Base-by-base conservation (phyloP, 2,888 invertebrate species). In the Cheilosia scutellata region DNA sequence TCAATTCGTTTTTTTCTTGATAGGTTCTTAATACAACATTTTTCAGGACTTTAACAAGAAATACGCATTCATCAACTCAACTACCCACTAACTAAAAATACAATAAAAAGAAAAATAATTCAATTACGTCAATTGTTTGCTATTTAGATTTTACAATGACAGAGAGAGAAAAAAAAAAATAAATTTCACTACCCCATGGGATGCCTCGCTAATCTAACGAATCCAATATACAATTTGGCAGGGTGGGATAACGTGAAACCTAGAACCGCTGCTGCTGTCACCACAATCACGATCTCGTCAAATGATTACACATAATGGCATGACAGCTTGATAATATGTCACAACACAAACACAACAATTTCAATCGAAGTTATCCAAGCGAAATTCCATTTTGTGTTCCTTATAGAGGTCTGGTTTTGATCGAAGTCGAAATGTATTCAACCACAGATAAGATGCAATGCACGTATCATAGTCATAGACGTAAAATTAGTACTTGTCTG, bases 241-340 rank as follows among this genome's bases (percentile, higher is more conserved):
- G 65, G 51, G 55, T 47, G 66, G 72, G 49, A 78, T 74, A 33
- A 68, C 40, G 44, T 49, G 49, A 74, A 72, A 78, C 58, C n/a
- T 76, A 49, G 66, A 68, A 76, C 57, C 65, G 40, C 25, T 47
- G 29, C 25, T 20, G 20, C 51, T 68, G 75, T 58, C 47, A 62
- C 66, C 72, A 57, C 55, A 83, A 83, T 83, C 83, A 83, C 83
- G 83, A 78, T 68, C 62, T 53, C 40, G 25, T 68, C 60, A 47
- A 40, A 82, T 77, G 72, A 72, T 68, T 78, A 33, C 55, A 68
- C 55, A 62, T 66, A 74, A 80, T 75, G 40, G 49, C 55, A 55
- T 16, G 44, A 60, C 20, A 55, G 71, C 44, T 75, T 75, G 55
- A 75, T 62, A 70, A 75, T 62, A 70, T 70, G 42, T 42, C 53